Evolutionary conservation across 2,888 invertebrate species (phyloP).

Genomic region (Globia sparganii): DNA sequence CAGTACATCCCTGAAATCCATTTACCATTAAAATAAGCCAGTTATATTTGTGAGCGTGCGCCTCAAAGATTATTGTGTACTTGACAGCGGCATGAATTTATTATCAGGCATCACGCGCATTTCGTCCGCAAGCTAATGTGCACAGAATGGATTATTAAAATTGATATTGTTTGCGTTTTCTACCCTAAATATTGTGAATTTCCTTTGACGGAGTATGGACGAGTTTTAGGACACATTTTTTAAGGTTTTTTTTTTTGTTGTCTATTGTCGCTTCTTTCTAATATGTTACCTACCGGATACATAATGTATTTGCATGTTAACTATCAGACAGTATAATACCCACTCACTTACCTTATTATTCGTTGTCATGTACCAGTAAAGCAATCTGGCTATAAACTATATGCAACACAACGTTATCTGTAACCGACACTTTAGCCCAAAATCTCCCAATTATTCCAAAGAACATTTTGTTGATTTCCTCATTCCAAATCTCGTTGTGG

Average conservation of each 20-base stretch:
- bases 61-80: slow-evolving; percentile 71
- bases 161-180: slow-evolving; percentile 60
- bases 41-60: slow-evolving; percentile 65
- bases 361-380: neutral
- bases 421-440: neutral
- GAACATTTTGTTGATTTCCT: neutral
- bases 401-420: neutral
- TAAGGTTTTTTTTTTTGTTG: neutral
- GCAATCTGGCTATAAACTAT: neutral
- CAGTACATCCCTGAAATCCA: slow-evolving; percentile 59
- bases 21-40: slow-evolving; percentile 65
- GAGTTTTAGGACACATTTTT: neutral
- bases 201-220: neutral
- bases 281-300: neutral
- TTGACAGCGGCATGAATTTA: slow-evolving; percentile 73
- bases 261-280: neutral
- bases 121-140: slow-evolving; percentile 65
- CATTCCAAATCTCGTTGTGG: neutral
- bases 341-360: neutral
- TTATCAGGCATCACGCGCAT: slow-evolving; percentile 70
- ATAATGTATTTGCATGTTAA: neutral
- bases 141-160: slow-evolving; percentile 65
- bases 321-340: neutral
- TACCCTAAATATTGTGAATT: slow-evolving; percentile 33
- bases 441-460: neutral